Evolutionary conservation across 1,140 invertebrate species (phyloP).

Genomic region (Argopecten irradians): DNA sequence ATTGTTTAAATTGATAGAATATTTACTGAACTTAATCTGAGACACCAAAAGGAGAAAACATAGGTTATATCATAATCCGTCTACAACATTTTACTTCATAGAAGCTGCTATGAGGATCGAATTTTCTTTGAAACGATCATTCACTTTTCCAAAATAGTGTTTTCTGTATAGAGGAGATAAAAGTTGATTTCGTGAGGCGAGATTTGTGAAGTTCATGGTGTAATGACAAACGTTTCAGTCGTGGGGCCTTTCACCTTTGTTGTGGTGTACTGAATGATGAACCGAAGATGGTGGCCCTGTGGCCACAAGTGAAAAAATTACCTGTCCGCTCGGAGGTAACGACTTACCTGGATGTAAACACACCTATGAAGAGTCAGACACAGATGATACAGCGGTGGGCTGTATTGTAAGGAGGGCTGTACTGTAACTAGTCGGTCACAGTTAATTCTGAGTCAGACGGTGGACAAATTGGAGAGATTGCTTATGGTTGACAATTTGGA

Average conservation of each 20-base stretch:
- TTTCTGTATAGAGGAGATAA: no score
- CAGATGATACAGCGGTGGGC: neutral
- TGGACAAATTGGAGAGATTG: neutral
- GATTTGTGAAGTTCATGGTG: neutral
- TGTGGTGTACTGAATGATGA: neutral
- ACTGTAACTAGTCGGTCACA: no score
- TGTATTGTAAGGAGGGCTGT: no score
- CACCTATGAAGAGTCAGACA: neutral
- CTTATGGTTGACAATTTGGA: no score
- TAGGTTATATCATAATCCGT: no score
- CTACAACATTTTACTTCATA: no score
- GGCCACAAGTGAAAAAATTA: slow-evolving; percentile 14
- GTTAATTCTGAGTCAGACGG: neutral
- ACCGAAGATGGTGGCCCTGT: neutral
- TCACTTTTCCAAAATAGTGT: neutral
- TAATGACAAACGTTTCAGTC: neutral
- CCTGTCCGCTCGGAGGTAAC: neutral
- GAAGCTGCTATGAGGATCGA: no score
- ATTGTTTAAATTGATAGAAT: no score
- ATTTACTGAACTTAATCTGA: no score
- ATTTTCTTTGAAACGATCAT: no score
- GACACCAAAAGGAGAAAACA: no score
- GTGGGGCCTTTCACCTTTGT: neutral
- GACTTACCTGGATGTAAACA: neutral
- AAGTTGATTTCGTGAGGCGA: neutral